A percentile compares a stretch with the other conserved stretches of the same genome.
Conservation (phyloP, 1,140 invertebrate species). For the Aleiodes sp. region DNA sequence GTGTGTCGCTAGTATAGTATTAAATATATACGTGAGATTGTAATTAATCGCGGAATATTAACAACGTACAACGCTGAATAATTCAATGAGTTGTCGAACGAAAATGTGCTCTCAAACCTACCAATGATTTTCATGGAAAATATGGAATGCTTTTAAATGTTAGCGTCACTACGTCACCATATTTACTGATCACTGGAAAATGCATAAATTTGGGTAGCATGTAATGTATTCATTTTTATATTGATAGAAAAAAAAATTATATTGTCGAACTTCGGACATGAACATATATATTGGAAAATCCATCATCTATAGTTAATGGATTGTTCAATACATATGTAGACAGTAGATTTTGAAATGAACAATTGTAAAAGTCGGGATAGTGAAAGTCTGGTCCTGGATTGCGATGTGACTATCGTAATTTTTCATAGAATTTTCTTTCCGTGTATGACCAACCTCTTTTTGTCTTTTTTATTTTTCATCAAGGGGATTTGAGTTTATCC, state of each 20-base stretch:
- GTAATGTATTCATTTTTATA: neutral
- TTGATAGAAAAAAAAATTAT: neutral
- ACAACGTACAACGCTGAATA: constrained; percentile 1
- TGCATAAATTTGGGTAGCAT: neutral
- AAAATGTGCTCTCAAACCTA: constrained; percentile 20
- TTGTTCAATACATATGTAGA: too few relatives aligned
- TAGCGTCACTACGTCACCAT: neutral
- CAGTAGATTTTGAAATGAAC: too few relatives aligned
- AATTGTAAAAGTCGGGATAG: too few relatives aligned
- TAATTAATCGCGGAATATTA: constrained; percentile 30
- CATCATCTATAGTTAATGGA: too few relatives aligned
- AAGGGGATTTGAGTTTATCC: too few relatives aligned
- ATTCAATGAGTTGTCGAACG: constrained; percentile 21
- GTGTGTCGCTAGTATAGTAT: neutral
- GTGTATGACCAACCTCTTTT: too few relatives aligned
- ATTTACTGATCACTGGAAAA: constrained; percentile 6
- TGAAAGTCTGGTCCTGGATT: too few relatives aligned
- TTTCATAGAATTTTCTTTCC: too few relatives aligned
- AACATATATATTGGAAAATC: too few relatives aligned
- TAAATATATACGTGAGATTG: neutral
- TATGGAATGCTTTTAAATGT: neutral
- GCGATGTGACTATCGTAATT: too few relatives aligned
- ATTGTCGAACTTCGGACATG: too few relatives aligned
- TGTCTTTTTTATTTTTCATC: too few relatives aligned
- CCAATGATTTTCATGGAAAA: constrained; percentile 15